Conservation (phyloP, 2,113 vertebrate species). For the Otis tarda region DNA sequence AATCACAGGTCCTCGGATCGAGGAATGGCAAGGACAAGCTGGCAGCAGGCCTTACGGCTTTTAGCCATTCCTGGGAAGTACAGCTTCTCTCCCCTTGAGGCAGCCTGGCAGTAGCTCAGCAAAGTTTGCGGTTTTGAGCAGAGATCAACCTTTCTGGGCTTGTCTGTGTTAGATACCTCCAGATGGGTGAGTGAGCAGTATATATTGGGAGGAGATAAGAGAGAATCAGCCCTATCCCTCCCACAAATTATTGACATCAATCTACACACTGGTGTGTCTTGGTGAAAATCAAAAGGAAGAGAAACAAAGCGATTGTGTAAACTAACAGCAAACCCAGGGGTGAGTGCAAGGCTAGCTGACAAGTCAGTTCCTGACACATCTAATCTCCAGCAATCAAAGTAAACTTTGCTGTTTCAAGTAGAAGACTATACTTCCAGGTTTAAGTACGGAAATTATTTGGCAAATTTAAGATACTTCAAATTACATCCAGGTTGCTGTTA, state of each 20-base stretch:
- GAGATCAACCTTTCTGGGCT: background rate
- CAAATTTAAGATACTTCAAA: background rate
- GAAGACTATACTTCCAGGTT: background rate
- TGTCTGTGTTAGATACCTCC: background rate
- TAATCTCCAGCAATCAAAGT: background rate
- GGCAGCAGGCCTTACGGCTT: no score
- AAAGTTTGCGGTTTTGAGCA: background rate
- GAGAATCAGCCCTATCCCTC: background rate
- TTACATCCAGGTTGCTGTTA: background rate
- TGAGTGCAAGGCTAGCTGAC: rapidly evolving
- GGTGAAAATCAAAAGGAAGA: background rate
- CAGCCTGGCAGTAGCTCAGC: background rate
- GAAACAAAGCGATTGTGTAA: rapidly evolving
- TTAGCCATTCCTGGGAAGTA: background rate
- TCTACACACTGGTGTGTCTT: background rate
- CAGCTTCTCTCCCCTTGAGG: rapidly evolving
- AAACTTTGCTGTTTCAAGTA: background rate
- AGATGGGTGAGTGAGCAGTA: background rate
- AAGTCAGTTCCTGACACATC: no score
- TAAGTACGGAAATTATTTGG: background rate
- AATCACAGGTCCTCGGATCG: background rate
- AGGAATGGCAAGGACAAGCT: background rate
- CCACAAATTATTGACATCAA: no score
- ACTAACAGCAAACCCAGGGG: rapidly evolving
- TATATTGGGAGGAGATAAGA: background rate